A percentile compares a stretch with the other conserved stretches of the same genome.
These are phyloP conservation scores for Drosophila rellima DNA, from an alignment of 2,888 invertebrate genomes.

Conservation along the genomic window DNA sequence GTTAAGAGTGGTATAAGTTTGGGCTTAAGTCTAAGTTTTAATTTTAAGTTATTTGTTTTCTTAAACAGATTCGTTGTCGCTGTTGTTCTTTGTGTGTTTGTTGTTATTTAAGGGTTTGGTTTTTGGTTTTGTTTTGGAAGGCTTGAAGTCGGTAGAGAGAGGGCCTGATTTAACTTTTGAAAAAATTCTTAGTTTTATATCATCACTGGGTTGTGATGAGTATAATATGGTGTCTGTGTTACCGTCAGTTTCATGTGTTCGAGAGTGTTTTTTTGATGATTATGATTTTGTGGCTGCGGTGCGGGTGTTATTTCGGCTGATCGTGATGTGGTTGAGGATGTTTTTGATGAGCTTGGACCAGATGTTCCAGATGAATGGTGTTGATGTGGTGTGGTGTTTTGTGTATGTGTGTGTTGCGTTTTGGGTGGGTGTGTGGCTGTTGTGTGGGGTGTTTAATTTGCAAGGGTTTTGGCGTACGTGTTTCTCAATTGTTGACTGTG, in stretches of 20 bases:
- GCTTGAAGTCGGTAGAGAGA: neutral
- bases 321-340: neutral
- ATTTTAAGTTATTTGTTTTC: neutral
- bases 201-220: neutral
- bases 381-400: neutral
- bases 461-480: conserved; percentile 17
- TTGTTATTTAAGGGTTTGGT: no score
- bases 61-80: no score
- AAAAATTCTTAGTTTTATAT: conserved; percentile 5
- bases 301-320: neutral
- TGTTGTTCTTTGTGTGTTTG: neutral
- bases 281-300: neutral
- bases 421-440: conserved; percentile 1
- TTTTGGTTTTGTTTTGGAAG: conserved; percentile 3
- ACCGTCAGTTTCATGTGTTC: neutral
- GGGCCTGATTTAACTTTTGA: neutral
- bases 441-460: neutral
- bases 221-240: neutral
- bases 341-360: neutral
- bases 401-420: conserved; percentile 11
- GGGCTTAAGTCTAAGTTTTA: neutral
- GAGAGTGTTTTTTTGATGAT: neutral
- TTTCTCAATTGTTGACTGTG: conserved; percentile 15
- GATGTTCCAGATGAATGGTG: neutral
- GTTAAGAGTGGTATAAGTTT: neutral